Evolutionary conservation across 2,888 invertebrate species (phyloP).

Genomic region (Callyntrura sp.): DNA sequence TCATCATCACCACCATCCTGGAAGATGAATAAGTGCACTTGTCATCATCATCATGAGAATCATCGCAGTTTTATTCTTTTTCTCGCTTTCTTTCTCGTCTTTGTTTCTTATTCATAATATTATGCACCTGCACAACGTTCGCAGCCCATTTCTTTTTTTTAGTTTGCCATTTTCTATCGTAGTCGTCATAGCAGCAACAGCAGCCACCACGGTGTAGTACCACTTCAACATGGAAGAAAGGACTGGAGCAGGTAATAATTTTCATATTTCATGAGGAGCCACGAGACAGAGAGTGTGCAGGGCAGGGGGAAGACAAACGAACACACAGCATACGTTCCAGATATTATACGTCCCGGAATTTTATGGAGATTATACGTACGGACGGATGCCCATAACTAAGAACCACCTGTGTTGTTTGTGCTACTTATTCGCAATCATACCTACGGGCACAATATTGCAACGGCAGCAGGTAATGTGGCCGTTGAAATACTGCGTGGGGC

Average conservation of each 20-base stretch:
- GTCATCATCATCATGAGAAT: constrained; percentile 15
- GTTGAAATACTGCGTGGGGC: constrained; percentile 29
- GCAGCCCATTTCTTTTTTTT: neutral
- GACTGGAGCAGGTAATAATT: constrained; percentile 28
- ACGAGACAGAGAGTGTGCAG: neutral
- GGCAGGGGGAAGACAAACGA: neutral
- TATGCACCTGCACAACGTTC: constrained; percentile 49
- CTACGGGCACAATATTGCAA: constrained; percentile 34
- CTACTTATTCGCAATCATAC: constrained; percentile 11
- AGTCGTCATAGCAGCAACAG: neutral
- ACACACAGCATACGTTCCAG: constrained; percentile 43
- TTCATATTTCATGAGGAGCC: constrained; percentile 57
- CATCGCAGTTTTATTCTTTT: neutral
- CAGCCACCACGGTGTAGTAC: neutral
- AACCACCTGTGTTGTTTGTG: constrained; percentile 55
- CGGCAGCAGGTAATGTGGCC: neutral
- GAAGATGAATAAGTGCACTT: constrained; percentile 52
- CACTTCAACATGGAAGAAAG: too few species aligned
- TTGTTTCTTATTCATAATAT: constrained; percentile 24
- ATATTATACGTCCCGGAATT: constrained; percentile 43
- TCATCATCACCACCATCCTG: constrained; percentile 12
- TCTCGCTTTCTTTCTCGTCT: neutral
- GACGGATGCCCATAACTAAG: neutral
- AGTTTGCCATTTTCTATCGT: neutral
- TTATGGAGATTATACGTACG: constrained; percentile 9